These are phyloP conservation scores for Aphelinus atriplicis DNA, from an alignment of 1,140 invertebrate species.

Conservation along the genomic window DNA sequence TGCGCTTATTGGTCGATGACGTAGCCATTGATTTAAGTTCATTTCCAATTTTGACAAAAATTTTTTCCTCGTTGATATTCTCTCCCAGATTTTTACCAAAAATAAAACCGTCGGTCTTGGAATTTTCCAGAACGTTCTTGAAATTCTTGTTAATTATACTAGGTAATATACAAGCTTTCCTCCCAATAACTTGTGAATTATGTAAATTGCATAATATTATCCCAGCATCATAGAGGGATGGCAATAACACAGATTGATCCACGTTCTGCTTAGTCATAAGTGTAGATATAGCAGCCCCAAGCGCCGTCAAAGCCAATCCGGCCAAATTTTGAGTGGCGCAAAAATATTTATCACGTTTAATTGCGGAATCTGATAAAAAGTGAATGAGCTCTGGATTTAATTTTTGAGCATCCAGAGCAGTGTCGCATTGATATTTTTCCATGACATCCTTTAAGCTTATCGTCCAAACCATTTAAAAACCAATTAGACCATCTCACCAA, in stretches of 20 bases:
- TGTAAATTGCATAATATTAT: conserved; percentile 7
- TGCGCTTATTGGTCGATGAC: not conserved
- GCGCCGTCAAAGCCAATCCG: not conserved
- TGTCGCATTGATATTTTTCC: no score
- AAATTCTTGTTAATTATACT: not conserved
- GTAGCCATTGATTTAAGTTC: not conserved
- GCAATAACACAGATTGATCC: not conserved
- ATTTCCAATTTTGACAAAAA: not conserved
- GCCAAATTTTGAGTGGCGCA: conserved; percentile 8
- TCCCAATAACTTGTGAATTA: not conserved
- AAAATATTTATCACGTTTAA: conserved; percentile 26
- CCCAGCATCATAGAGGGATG: not conserved
- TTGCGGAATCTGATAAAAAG: conserved; percentile 13
- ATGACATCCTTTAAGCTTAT: no score
- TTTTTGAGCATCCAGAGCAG: not conserved
- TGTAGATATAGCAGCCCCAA: conserved; percentile 13
- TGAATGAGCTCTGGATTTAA: conserved; percentile 9
- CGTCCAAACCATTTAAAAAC: not conserved
- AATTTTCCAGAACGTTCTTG: conserved; percentile 2
- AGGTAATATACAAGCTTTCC: conserved; percentile 9
- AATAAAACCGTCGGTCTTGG: not conserved
- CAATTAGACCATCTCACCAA: not conserved
- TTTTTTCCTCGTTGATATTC: not conserved
- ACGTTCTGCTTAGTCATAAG: not conserved
- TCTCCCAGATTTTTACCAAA: conserved; percentile 22